phyloP scores from a whole-genome alignment of 2,888 invertebrate species.

The Conops quadrifasciatus region DNA sequence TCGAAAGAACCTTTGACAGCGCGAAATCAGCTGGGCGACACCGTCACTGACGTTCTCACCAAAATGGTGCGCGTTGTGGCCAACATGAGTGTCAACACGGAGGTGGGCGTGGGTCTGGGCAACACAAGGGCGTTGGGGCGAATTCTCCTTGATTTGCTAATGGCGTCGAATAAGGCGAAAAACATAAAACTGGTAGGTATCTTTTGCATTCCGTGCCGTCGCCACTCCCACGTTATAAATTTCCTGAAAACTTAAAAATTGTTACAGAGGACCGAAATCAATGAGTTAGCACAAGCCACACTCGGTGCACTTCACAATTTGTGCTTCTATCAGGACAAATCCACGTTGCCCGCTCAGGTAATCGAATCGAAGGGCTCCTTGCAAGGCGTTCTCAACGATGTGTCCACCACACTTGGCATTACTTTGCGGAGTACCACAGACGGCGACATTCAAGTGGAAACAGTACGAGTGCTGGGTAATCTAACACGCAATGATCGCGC shows the following conservation, averaged over 20 bases:
- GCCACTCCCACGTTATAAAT: no score
- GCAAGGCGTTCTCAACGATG: slow-evolving; percentile 54
- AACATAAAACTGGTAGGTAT: slow-evolving; percentile 46
- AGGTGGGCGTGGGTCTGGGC: slow-evolving; percentile 76
- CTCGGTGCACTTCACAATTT: slow-evolving; percentile 86
- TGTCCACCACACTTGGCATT: slow-evolving; percentile 54
- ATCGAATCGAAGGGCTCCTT: slow-evolving; percentile 53
- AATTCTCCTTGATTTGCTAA: slow-evolving; percentile 61
- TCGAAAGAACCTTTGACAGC: slow-evolving; percentile 66
- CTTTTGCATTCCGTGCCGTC: no score
- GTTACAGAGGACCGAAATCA: slow-evolving; percentile 67
- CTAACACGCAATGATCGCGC: slow-evolving; percentile 76
- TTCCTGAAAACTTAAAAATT: neutral
- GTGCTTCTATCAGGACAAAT: slow-evolving; percentile 74
- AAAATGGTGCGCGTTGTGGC: slow-evolving; percentile 78
- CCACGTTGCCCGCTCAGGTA: slow-evolving; percentile 56
- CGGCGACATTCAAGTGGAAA: slow-evolving; percentile 69
- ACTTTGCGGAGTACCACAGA: slow-evolving; percentile 54
- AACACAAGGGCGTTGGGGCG: slow-evolving; percentile 63
- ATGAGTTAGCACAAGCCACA: slow-evolving; percentile 80
- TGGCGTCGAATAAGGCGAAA: slow-evolving; percentile 45
- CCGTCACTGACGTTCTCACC: slow-evolving; percentile 65
- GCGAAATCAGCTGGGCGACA: slow-evolving; percentile 61
- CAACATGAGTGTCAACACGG: slow-evolving; percentile 81
- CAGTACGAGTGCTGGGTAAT: slow-evolving; percentile 84